Base-by-base conservation (phyloP, 1,140 invertebrate genomes). In the Mizuhopecten yessoensis region DNA sequence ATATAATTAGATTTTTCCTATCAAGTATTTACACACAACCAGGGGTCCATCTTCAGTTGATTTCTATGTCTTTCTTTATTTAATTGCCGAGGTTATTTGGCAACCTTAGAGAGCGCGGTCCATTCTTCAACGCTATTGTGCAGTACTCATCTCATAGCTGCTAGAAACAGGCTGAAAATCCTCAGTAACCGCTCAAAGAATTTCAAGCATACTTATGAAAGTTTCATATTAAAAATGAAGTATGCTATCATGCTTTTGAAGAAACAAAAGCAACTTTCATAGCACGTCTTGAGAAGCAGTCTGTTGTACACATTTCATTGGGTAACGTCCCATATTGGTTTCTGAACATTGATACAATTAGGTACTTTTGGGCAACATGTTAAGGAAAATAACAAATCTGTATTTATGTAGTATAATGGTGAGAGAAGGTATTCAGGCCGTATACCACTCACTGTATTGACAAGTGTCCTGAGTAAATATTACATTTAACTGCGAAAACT, bases 371-470 rank as follows among this genome's bases (percentile, higher is more conserved):
- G 57, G 23, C 57, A 75, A 75, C 57, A 75, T 75, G 57, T 75
- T n/a, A 75, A 75, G 57, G 57, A 75, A 75, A 75, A 75, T 75
- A 75, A 75, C 57, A 75, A 75, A 75, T 75, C 57, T 75, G n/a
- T 75, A 75, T 75, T 75, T 75, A 75, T 75, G 57, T n/a, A 75
- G 57, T 75, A 75, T 29, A 75, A 75, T 75, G 5, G 2, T 17
- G n/a, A 75, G 57, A 75, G 57, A 75, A n/a, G 57, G 57, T 17
- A 75, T 75, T 75, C 57, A 75, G 23, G n/a, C 23, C 23, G 3
- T 29, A 75, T 29, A 75, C 1, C 57, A 75, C 57, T 75, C 29
- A 29, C 57, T 75, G 57, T 75, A 75, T n/a, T 29, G 57, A 29
- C 2, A 29, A 29, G 57, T 75, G 57, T 29, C 29, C 23, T 29